Conservation (phyloP, 1,140 invertebrate species). For the Drosophila serrata region DNA sequence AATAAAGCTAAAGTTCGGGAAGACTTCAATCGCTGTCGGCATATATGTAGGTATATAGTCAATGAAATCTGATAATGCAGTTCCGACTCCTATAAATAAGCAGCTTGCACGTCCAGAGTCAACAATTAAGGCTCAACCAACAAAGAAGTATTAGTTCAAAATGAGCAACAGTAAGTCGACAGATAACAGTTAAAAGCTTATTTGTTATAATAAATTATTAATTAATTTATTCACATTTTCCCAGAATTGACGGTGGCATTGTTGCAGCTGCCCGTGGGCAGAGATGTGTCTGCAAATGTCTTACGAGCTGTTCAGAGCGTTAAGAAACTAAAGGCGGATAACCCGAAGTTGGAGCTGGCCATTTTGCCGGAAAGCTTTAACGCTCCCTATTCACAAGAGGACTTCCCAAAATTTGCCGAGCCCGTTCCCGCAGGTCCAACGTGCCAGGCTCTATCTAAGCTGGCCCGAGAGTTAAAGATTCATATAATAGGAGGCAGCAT, state of each 20-base stretch:
- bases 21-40: not conserved
- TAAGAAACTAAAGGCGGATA: slow-evolving; percentile 88
- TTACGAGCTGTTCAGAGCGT: slow-evolving; percentile 90
- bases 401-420: slow-evolving; percentile 95
- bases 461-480: slow-evolving; percentile 92
- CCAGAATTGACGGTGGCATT: slow-evolving; percentile 89
- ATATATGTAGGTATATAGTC: not conserved
- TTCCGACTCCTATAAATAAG: slow-evolving; percentile 20
- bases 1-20: slow-evolving; percentile 8
- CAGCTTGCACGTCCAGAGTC: not conserved
- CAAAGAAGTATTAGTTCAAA: not conserved
- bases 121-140: not conserved
- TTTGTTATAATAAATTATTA: too few relatives aligned
- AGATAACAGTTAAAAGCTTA: not conserved
- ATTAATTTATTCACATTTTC: slow-evolving; percentile 11
- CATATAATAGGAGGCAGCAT: slow-evolving; percentile 96
- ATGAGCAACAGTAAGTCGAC: slow-evolving; percentile 48
- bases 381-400: slow-evolving; percentile 92
- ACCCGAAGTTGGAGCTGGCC: slow-evolving; percentile 89
- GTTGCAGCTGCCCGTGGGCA: slow-evolving; percentile 91
- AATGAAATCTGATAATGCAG: slow-evolving; percentile 9
- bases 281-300: slow-evolving; percentile 91
- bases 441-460: slow-evolving; percentile 88
- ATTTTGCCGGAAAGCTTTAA: slow-evolving; percentile 98
- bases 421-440: slow-evolving; percentile 91